Base-by-base conservation (phyloP, 37 sponge, comb jelly and placozoan species). In the Crambe crambe region DNA sequence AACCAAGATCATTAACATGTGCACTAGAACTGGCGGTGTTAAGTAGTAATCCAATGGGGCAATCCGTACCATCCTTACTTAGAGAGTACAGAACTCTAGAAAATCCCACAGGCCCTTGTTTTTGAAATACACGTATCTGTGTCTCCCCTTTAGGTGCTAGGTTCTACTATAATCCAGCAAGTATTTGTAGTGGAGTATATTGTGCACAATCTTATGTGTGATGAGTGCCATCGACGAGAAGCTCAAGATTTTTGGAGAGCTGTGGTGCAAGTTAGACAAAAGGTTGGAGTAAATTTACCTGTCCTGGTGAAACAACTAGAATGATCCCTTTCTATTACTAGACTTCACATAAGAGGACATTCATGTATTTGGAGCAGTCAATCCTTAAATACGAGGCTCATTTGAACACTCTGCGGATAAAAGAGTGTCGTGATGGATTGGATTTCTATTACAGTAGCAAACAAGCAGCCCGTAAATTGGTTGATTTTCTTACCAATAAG, bases 131-230 rank as follows among this genome's bases (percentile, higher is more conserved):
- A n/a, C n/a, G n/a, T n/a, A n/a, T n/a, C n/a, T n/a, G n/a, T n/a
- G n/a, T n/a, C n/a, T n/a, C n/a, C 51, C 51, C 51, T 42, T 1
- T 36, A 91, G 95, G 93, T 94, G 38, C 37, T 85, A 31, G 72
- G 65, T 26, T 86, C 88, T 0, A 76, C 96, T 22, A 88, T 96
- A 22, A 83, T 98, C 17, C 90, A 98, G 74, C 99, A 98, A 64
- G 80, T 80, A 44, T 91, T 96, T 79, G 86, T 91, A 22, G 99
- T 98, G 56, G 99, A 98, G 74, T 98, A 81, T 71, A 64, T 86
- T n/a, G 97, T 98, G 21, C 92, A 94, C 69, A 42, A 89, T 62
- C 96, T 91, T 66, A 98, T 98, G 96, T 98, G 99, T 76, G 88
- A 89, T 29, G 95, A 90, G 42, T 98, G 99, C 63, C 91, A 94